phyloP scores from a whole-genome alignment of 1,140 invertebrate species.

The Protaetia brevitarsis region DNA sequence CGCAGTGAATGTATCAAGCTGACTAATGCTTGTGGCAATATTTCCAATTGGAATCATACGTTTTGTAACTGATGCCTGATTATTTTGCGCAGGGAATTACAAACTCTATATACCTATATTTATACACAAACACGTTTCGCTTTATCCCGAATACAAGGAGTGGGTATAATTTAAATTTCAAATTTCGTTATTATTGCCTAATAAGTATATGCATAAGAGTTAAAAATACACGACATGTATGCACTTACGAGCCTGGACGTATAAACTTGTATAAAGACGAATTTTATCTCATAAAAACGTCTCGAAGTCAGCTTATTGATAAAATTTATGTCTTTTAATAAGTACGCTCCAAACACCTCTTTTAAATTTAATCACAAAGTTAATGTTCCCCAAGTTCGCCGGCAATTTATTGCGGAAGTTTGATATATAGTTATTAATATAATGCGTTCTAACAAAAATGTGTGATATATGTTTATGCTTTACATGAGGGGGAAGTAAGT shows the following conservation, averaged over 20 bases:
- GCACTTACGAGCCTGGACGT: background rate
- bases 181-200: background rate
- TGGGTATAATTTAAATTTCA: no score
- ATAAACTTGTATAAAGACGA: background rate
- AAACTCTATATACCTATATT: no score
- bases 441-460: conserved; percentile 5
- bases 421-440: conserved; percentile 16
- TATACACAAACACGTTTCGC: no score
- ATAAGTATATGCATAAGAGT: background rate
- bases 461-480: background rate
- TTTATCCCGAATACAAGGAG: no score
- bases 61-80: background rate
- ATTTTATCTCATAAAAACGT: conserved; percentile 2
- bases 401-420: conserved; percentile 13
- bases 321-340: conserved; percentile 16
- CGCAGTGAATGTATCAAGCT: background rate
- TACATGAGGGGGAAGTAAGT: background rate
- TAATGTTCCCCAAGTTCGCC: background rate
- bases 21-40: background rate
- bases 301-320: background rate
- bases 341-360: conserved; percentile 15
- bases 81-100: no score
- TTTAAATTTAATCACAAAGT: conserved; percentile 16
- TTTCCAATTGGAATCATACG: background rate
- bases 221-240: background rate